A percentile compares a stretch with the other conserved stretches of the same genome.
phyloP scores from a whole-genome alignment of 53 echinoderm and acorn worm species.

The Pentamera pediparva region DNA sequence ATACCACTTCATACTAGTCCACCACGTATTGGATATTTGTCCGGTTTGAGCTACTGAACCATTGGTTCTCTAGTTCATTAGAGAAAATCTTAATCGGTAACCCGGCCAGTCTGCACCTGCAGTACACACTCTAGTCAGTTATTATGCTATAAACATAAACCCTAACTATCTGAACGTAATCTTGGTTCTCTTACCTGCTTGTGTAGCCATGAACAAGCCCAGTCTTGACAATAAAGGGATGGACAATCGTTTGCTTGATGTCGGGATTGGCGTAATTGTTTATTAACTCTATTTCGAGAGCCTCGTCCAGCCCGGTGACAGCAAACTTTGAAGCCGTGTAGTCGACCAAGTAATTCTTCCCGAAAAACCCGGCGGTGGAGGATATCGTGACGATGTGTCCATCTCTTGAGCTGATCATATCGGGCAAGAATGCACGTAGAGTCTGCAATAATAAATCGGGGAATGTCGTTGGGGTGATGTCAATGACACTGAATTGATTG shows the following conservation, averaged over 20 bases:
- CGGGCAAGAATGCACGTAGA: slow-evolving; percentile 53
- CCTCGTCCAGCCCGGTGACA: slow-evolving; percentile 52
- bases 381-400: slow-evolving; percentile 67
- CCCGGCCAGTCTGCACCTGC: no score
- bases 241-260: slow-evolving; percentile 56
- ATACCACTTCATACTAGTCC: no score
- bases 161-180: not conserved
- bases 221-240: slow-evolving; percentile 53
- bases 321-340: slow-evolving; percentile 65
- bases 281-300: slow-evolving; percentile 41
- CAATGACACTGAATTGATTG: no score
- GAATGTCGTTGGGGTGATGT: not conserved
- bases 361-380: slow-evolving; percentile 51
- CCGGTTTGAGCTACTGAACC: no score
- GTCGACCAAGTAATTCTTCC: slow-evolving; percentile 47
- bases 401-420: slow-evolving; percentile 53
- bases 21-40: no score
- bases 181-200: slow-evolving; percentile 25
- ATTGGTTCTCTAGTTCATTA: no score
- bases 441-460: slow-evolving; percentile 31
- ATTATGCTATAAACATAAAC: not conserved
- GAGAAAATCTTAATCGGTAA: no score
- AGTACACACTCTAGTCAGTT: not conserved
- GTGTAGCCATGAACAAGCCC: slow-evolving; percentile 49
- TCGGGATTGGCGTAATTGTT: slow-evolving; percentile 24